phyloP scores from a whole-genome alignment of 1,140 invertebrate genomes.

The Thaumatotibia leucotreta region DNA sequence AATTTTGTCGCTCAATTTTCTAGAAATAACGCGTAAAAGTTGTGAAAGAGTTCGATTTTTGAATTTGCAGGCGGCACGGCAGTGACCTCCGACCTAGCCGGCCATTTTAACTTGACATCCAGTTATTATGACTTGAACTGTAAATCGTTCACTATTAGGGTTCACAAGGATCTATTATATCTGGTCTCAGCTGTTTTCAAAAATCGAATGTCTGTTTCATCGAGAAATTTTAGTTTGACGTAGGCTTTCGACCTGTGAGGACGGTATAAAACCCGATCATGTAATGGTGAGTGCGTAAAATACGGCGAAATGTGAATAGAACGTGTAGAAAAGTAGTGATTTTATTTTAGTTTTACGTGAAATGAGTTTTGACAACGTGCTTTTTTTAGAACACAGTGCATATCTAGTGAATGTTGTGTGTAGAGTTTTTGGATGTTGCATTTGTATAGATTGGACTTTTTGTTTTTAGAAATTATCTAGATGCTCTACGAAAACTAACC shows the following conservation, averaged over 20 bases:
- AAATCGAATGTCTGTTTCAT: conserved; percentile 45
- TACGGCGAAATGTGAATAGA: conserved; percentile 31
- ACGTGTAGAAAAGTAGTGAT: conserved; percentile 30
- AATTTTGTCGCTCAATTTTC: background rate
- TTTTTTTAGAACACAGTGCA: conserved; percentile 37
- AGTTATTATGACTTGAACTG: conserved; percentile 2
- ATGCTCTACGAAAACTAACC: background rate
- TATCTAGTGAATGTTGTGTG: conserved; percentile 49
- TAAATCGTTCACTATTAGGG: background rate
- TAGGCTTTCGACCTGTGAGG: conserved; percentile 45
- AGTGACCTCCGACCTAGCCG: conserved; percentile 33
- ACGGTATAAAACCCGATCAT: conserved; percentile 46
- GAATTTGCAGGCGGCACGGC: conserved; percentile 17
- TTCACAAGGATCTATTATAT: conserved; percentile 23
- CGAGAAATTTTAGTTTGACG: conserved; percentile 47
- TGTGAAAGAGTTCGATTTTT: background rate
- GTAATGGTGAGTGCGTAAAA: conserved; percentile 64
- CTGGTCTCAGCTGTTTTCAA: conserved; percentile 61
- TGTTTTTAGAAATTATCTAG: conserved; percentile 15
- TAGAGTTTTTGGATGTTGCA: conserved; percentile 29
- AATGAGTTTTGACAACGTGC: conserved; percentile 39
- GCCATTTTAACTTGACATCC: conserved; percentile 22
- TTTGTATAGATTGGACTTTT: conserved; percentile 28
- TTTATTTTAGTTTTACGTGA: conserved; percentile 34
- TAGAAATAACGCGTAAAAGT: background rate